Evolutionary conservation across 2,888 invertebrate species (phyloP).

Genomic region (Apotomis turbidana): DNA sequence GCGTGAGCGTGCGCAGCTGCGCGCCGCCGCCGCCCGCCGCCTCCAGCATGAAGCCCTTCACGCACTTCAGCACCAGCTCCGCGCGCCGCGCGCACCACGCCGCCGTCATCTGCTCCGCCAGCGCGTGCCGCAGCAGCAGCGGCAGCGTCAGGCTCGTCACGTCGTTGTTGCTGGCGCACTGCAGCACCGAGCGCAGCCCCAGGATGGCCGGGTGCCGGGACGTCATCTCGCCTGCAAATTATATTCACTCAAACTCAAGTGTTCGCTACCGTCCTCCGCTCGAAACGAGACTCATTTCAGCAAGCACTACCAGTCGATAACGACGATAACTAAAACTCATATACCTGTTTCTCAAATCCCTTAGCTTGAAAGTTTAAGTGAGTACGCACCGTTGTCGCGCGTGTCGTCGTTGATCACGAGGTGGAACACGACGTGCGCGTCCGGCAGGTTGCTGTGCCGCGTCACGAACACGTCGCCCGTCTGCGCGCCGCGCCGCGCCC

Average conservation of each 20-base stretch:
- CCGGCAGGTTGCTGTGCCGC: conserved; percentile 96
- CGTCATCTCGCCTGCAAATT: conserved; percentile 90
- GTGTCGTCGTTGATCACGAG: conserved; percentile 93
- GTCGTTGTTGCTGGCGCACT: conserved; percentile 97
- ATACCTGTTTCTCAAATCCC: too few species aligned
- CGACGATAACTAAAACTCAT: too few species aligned
- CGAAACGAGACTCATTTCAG: too few species aligned
- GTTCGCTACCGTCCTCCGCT: too few species aligned
- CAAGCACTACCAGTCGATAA: too few species aligned
- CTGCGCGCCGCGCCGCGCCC: conserved; percentile 85
- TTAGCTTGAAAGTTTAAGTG: too few species aligned
- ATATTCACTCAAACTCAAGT: too few species aligned
- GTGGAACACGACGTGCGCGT: conserved; percentile 98
- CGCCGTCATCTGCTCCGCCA: conserved; percentile 98
- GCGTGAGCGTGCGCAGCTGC: conserved; percentile 93
- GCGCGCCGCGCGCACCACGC: conserved; percentile 98
- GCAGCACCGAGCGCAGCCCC: conserved; percentile 96
- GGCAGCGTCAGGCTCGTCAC: conserved; percentile 97
- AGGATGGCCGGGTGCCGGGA: conserved; percentile 98
- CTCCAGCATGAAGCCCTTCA: conserved; percentile 99
- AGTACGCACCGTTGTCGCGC: conserved; percentile 64
- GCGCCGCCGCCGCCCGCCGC: conserved; percentile 97
- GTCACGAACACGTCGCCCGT: conserved; percentile 94
- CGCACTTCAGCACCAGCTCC: conserved; percentile 98
- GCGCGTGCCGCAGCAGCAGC: conserved; percentile 94